Evolutionary conservation across 2,113 vertebrate genomes (phyloP).

Genomic region (Centropus unirufus): DNA sequence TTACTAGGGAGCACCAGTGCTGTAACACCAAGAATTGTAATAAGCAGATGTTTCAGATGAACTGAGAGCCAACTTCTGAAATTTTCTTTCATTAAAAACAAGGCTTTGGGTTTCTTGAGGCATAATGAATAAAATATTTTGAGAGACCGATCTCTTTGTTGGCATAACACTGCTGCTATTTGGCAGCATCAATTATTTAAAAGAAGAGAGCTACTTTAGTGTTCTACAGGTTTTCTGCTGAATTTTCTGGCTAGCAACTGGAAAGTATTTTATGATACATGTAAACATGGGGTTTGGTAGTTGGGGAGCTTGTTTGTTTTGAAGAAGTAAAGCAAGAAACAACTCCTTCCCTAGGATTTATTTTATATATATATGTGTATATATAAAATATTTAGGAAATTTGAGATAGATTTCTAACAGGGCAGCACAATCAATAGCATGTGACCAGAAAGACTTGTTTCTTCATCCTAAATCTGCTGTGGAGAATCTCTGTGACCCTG

Average conservation of each 20-base stretch:
- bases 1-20: conserved; percentile 51
- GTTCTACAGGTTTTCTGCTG: conserved; percentile 52
- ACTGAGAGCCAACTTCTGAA: conserved; percentile 1
- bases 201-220: conserved; percentile 29
- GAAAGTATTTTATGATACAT: conserved; percentile 50
- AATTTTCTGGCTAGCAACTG: conserved; percentile 44
- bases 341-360: not conserved
- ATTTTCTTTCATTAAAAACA: conserved; percentile 23
- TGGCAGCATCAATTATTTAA: conserved; percentile 66
- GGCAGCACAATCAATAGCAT: not conserved
- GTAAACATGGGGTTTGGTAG: conserved; percentile 15
- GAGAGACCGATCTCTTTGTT: conserved; percentile 55
- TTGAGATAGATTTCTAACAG: not conserved
- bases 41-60: conserved; percentile 70
- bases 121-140: conserved; percentile 69
- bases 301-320: conserved; percentile 17
- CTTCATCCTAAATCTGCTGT: not conserved
- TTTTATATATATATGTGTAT: not conserved
- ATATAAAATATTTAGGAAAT: not conserved
- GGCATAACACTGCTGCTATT: conserved; percentile 59
- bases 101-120: conserved; percentile 44
- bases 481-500: not conserved
- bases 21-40: conserved; percentile 44
- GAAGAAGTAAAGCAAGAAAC: not conserved
- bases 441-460: not conserved